Evolutionary conservation across 1,140 invertebrate genomes (phyloP).

Genomic region (Stegodyphus dumicola): DNA sequence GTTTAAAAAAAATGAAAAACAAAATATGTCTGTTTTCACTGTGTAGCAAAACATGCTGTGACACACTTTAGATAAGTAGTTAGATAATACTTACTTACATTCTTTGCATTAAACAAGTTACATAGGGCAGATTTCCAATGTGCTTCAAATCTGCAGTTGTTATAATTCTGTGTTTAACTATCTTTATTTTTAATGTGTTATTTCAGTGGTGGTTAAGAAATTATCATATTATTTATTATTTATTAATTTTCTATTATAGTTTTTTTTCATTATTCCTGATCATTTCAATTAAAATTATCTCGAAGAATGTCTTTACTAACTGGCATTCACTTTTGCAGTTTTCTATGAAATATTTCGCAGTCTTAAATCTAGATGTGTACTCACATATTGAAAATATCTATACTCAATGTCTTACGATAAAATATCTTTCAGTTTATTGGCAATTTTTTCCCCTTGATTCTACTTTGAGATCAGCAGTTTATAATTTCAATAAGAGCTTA

Average conservation of each 20-base stretch:
- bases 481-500: constrained; percentile 33
- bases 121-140: background rate
- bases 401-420: background rate
- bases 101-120: constrained; percentile 4
- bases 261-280: no score
- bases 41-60: background rate
- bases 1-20: constrained; percentile 15
- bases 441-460: background rate
- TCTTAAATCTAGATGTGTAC: background rate
- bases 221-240: no score
- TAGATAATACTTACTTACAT: constrained; percentile 9
- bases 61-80: constrained; percentile 28
- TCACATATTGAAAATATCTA: background rate
- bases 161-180: background rate
- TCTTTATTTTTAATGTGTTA: no score
- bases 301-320: no score
- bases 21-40: constrained; percentile 28
- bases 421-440: no score
- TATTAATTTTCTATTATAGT: no score
- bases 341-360: no score
- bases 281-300: background rate
- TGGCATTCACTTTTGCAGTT: no score
- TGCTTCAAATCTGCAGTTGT: background rate
- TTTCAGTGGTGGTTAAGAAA: no score
- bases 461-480: background rate